Percentiles rank a stretch among this genome's conserved stretches.
phyloP scores from a whole-genome alignment of 2,797 vertebrate species.

The Masticophis lateralis region DNA sequence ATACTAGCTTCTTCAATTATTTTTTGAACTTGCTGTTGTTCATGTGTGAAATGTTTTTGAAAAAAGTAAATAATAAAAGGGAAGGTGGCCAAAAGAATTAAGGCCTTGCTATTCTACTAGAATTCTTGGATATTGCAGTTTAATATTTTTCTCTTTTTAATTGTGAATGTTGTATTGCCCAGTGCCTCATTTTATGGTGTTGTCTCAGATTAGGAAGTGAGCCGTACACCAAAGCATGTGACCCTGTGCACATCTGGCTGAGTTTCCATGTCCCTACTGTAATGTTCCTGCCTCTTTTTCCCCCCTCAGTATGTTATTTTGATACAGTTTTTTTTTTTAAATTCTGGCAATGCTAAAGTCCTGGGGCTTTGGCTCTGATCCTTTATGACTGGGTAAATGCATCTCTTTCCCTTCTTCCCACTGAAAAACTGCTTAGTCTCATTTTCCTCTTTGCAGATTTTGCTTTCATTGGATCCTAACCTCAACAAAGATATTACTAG shows the following conservation, averaged over 20 bases:
- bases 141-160: not conserved
- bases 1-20: not conserved
- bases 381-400: not conserved
- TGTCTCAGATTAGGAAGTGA: not conserved
- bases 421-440: not conserved
- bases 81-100: not conserved
- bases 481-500: conserved; percentile 39
- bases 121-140: not conserved
- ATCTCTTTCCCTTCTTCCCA: not conserved
- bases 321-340: not conserved
- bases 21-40: not conserved
- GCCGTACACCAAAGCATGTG: not conserved
- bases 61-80: not conserved
- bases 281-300: not conserved
- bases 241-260: not conserved
- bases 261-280: not conserved
- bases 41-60: not conserved
- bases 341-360: not conserved
- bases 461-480: conserved; percentile 24
- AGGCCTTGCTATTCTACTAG: not conserved
- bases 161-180: not conserved
- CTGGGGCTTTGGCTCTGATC: not conserved
- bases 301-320: not conserved
- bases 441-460: conserved; percentile 24
- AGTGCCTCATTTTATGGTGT: not conserved